Evolutionary conservation across 2,888 invertebrate genomes (phyloP).

Genomic region (Drosophila fungiperda): DNA sequence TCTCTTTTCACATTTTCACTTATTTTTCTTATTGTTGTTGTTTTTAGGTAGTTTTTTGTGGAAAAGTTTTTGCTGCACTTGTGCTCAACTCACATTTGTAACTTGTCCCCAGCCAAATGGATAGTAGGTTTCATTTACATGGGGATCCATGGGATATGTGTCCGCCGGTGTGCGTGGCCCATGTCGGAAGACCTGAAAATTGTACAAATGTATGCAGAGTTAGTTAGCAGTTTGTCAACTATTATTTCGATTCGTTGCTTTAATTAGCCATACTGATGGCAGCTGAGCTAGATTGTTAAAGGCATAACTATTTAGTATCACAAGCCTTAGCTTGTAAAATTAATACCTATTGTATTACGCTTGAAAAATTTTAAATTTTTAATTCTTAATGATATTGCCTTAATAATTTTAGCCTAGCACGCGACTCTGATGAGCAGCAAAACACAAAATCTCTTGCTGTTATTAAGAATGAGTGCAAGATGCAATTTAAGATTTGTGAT

Average conservation of each 20-base stretch:
- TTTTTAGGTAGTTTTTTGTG: conserved; percentile 31
- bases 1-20: conserved; percentile 11
- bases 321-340: background rate
- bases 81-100: conserved; percentile 88
- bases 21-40: conserved; percentile 9
- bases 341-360: background rate
- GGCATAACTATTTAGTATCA: background rate
- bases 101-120: conserved; percentile 93
- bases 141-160: conserved; percentile 91
- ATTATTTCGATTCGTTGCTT: conserved; percentile 12
- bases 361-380: background rate
- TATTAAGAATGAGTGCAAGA: background rate
- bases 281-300: background rate
- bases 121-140: conserved; percentile 88
- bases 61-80: conserved; percentile 68
- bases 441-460: background rate
- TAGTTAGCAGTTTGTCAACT: conserved; percentile 35
- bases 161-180: conserved; percentile 92
- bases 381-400: background rate
- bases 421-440: conserved; percentile 43
- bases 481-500: conserved; percentile 12
- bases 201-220: conserved; percentile 34
- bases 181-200: conserved; percentile 90
- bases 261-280: conserved; percentile 30
- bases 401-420: conserved; percentile 30